Percentiles rank a stretch among this genome's conserved stretches.
phyloP scores from a whole-genome alignment of 2,797 vertebrate species.

The Anguilla pacifica region DNA sequence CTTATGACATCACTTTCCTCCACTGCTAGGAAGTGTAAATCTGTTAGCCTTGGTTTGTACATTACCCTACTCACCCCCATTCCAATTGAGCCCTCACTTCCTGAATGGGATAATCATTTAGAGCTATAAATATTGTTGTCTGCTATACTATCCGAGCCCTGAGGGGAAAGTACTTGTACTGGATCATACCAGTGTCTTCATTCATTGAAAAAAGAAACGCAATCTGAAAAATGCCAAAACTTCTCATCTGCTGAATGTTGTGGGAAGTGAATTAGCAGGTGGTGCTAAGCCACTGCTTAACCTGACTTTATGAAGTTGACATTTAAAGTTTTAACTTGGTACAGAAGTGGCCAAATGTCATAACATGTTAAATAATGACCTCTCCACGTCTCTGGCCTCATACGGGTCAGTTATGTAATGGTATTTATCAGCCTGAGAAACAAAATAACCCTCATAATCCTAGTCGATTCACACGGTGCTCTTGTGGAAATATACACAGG shows the following conservation, averaged over 20 bases:
- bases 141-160: not conserved
- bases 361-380: not conserved
- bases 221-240: not conserved
- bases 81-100: not conserved
- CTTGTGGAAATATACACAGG: not conserved
- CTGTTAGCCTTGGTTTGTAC: not conserved
- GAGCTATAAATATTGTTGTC: not conserved
- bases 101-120: not conserved
- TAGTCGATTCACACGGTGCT: not conserved
- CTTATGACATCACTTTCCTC: conserved; percentile 1
- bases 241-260: not conserved
- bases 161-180: not conserved
- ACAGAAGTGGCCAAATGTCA: not conserved
- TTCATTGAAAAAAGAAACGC: not conserved
- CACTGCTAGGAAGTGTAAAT: not conserved
- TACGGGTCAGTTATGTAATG: not conserved
- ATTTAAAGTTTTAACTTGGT: not conserved
- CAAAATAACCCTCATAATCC: not conserved
- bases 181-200: not conserved
- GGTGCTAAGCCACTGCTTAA: not conserved
- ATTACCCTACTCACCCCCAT: not conserved
- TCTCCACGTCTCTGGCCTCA: not conserved
- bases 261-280: not conserved
- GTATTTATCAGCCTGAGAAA: conserved; percentile 3
- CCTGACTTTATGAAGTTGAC: not conserved